Percentiles rank a stretch among this genome's conserved stretches.
These are phyloP conservation scores for Edolisoma coerulescens DNA, from an alignment of 2,113 vertebrate genomes.

Conservation along the genomic window DNA sequence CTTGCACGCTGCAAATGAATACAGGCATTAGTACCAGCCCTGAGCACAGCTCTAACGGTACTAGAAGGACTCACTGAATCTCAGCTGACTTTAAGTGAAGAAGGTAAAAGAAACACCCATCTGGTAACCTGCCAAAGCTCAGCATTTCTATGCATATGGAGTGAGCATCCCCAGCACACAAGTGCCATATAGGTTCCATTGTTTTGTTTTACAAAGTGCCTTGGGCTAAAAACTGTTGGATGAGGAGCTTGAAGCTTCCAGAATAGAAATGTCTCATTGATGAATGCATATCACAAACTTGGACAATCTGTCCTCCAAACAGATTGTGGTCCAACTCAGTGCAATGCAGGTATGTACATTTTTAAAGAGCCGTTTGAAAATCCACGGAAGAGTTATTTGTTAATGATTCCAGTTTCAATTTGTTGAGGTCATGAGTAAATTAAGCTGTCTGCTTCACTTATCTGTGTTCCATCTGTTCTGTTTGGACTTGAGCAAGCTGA, in stretches of 20 bases:
- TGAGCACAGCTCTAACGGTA: not conserved
- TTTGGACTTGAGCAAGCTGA: slow-evolving; percentile 15
- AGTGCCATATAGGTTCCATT: not conserved
- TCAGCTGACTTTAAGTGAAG: not conserved
- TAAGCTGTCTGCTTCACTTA: slow-evolving; percentile 56
- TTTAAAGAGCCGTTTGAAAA: not conserved
- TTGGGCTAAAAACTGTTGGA: not conserved
- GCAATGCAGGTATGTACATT: slow-evolving; percentile 39
- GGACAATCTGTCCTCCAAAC: not conserved
- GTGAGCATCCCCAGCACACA: not conserved
- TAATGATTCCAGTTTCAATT: slow-evolving; percentile 26
- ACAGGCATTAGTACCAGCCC: not conserved
- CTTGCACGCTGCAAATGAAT: not conserved
- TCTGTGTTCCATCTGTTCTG: slow-evolving; percentile 63
- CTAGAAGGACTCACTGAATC: not conserved
- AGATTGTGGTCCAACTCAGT: not conserved
- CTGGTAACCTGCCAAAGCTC: not conserved
- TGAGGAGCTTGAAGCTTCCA: slow-evolving; percentile 5
- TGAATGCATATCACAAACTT: slow-evolving; percentile 18
- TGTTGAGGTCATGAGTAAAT: slow-evolving; percentile 47
- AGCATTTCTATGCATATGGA: not conserved
- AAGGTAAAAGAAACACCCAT: not conserved
- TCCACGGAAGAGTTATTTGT: not conserved
- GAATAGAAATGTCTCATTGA: not conserved
- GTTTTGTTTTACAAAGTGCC: not conserved